Percentiles rank a stretch among this genome's conserved stretches.
Evolutionary conservation across 1,140 invertebrate species (phyloP).

Genomic region (Ooceraea biroi): DNA sequence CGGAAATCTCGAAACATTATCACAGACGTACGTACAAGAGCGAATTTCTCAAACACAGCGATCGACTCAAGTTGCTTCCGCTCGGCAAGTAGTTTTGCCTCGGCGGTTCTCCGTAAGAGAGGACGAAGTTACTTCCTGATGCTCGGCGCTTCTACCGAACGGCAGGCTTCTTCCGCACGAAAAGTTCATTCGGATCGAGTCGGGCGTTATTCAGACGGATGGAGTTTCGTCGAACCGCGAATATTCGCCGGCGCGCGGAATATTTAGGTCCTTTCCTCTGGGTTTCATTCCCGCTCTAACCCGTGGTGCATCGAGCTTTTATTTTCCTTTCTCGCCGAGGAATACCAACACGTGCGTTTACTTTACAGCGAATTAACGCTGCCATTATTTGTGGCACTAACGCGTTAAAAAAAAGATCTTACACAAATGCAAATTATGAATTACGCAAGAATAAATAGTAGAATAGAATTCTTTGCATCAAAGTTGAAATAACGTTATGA

Average conservation of each 20-base stretch:
- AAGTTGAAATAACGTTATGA: not conserved
- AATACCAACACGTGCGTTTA: conserved; percentile 4
- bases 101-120: conserved; percentile 10
- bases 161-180: conserved; percentile 58
- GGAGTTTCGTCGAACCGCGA: conserved; percentile 45
- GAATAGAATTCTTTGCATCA: not conserved
- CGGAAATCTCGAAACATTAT: conserved; percentile 60
- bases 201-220: conserved; percentile 49
- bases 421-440: not conserved
- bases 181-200: conserved; percentile 66
- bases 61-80: conserved; percentile 51
- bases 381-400: conserved; percentile 20
- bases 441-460: not conserved
- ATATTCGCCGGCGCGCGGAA: conserved; percentile 39
- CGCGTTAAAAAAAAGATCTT: conserved; percentile 5
- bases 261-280: conserved; percentile 43
- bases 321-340: conserved; percentile 5
- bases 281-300: conserved; percentile 27
- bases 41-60: conserved; percentile 57
- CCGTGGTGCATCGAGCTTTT: conserved; percentile 7
- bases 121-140: conserved; percentile 45
- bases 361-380: conserved; percentile 24
- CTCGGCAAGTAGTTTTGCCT: conserved; percentile 8
- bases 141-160: conserved; percentile 38
- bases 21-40: conserved; percentile 43